Conservation (phyloP, 92 coral and sea anemone species). For the Pocillopora grandis region DNA sequence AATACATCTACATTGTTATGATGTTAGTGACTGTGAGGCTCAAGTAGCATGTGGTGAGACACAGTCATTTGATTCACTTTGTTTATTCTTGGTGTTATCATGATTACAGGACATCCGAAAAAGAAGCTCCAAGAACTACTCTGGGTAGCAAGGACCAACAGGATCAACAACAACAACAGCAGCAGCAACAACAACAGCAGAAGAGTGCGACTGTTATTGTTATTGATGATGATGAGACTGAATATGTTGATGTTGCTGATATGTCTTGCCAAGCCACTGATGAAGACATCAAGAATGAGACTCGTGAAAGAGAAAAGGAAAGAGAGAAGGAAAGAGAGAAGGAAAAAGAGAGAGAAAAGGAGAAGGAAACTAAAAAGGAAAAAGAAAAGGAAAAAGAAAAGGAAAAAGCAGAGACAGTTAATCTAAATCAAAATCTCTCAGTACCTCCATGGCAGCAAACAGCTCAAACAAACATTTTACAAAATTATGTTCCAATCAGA, state of each 20-base stretch:
- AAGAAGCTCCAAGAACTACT: constrained; percentile 20
- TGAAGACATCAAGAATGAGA: constrained; percentile 30
- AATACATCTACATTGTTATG: too few species aligned
- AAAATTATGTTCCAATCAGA: constrained; percentile 3
- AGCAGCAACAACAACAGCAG: neutral
- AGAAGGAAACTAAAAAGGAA: too few species aligned
- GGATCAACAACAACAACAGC: constrained; percentile 9
- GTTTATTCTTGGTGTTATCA: neutral
- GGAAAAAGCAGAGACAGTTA: neutral
- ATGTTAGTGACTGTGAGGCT: too few species aligned
- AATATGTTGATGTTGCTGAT: constrained; percentile 36
- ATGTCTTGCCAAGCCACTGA: constrained; percentile 44
- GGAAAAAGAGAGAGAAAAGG: too few species aligned
- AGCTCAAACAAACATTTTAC: neutral
- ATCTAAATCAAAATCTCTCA: neutral
- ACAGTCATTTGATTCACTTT: too few species aligned
- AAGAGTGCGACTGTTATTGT: constrained; percentile 36
- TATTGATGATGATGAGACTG: constrained; percentile 61
- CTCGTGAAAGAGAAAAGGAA: neutral
- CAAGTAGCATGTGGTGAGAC: too few species aligned
- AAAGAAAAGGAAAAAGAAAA: neutral
- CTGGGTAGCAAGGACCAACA: neutral
- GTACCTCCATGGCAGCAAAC: neutral
- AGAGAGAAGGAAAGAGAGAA: neutral
- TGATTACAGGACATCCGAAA: neutral